phyloP scores from a whole-genome alignment of 1,140 invertebrate genomes.

The Meteorus sp. region DNA sequence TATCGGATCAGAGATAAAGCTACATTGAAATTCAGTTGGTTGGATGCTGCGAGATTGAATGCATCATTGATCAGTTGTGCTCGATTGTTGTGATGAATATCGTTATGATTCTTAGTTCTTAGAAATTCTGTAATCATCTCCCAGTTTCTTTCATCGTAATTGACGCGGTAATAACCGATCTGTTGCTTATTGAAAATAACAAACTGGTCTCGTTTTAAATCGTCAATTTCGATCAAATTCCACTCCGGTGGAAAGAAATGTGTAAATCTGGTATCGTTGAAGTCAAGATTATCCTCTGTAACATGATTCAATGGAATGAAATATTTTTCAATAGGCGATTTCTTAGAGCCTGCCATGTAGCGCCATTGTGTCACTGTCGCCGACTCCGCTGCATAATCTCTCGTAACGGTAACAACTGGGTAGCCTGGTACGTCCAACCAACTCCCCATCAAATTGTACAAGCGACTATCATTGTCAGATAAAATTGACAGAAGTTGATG shows the following conservation, averaged over 20 bases:
- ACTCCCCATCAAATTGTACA: constrained; percentile 75
- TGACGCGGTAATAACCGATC: constrained; percentile 65
- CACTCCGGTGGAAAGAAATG: constrained; percentile 29
- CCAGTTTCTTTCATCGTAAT: constrained; percentile 65
- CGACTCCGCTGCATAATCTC: constrained; percentile 61
- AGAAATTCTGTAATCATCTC: constrained; percentile 56
- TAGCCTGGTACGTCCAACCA: constrained; percentile 84
- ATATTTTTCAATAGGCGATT: constrained; percentile 48
- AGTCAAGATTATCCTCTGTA: constrained; percentile 48
- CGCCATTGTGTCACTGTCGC: constrained; percentile 55
- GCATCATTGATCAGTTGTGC: constrained; percentile 81
- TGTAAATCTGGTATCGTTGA: constrained; percentile 53
- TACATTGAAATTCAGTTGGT: no score
- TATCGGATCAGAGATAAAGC: no score
- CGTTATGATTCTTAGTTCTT: constrained; percentile 47
- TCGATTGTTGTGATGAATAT: constrained; percentile 70
- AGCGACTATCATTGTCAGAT: constrained; percentile 41
- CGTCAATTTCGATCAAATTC: not conserved
- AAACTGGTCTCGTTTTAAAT: constrained; percentile 53
- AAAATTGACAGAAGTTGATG: no score
- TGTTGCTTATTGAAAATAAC: constrained; percentile 65
- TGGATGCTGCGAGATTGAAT: no score
- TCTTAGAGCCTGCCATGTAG: constrained; percentile 39
- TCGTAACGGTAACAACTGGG: constrained; percentile 72
- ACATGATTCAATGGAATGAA: constrained; percentile 63